Conservation (phyloP, 2,113 vertebrate genomes). For the Silurus glanis region DNA sequence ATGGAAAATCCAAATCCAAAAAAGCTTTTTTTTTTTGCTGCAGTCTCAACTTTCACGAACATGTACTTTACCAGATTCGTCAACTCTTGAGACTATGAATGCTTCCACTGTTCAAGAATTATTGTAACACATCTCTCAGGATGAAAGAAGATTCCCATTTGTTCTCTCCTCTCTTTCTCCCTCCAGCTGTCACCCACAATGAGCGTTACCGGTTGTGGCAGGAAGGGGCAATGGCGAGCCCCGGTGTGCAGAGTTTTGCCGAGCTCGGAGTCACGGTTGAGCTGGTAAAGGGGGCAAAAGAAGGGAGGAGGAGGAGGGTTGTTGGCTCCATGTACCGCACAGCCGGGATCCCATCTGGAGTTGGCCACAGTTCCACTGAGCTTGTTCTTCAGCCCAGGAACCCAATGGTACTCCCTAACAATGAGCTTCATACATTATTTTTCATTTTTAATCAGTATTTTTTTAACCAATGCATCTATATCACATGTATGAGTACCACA, state of each 20-base stretch:
- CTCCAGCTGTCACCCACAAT: constrained; percentile 73
- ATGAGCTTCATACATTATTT: background rate
- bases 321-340: constrained; percentile 72
- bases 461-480: background rate
- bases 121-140: background rate
- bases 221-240: constrained; percentile 66
- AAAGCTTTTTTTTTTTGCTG: background rate
- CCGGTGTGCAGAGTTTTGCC: constrained; percentile 71
- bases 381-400: constrained; percentile 68
- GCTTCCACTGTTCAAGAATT: background rate
- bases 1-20: background rate
- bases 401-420: constrained; percentile 64
- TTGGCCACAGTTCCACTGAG: constrained; percentile 77
- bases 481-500: background rate
- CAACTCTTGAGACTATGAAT: background rate
- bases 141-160: background rate
- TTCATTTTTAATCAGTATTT: background rate
- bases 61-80: background rate
- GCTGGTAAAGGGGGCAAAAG: constrained; percentile 72
- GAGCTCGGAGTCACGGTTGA: constrained; percentile 74
- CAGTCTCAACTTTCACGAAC: background rate
- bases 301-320: constrained; percentile 67
- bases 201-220: constrained; percentile 73
- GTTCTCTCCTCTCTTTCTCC: constrained; percentile 10
- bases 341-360: constrained; percentile 71